A percentile compares a stretch with the other conserved stretches of the same genome.
Evolutionary conservation across 1,140 invertebrate species (phyloP).

Genomic region (Heterodera schachtii): DNA sequence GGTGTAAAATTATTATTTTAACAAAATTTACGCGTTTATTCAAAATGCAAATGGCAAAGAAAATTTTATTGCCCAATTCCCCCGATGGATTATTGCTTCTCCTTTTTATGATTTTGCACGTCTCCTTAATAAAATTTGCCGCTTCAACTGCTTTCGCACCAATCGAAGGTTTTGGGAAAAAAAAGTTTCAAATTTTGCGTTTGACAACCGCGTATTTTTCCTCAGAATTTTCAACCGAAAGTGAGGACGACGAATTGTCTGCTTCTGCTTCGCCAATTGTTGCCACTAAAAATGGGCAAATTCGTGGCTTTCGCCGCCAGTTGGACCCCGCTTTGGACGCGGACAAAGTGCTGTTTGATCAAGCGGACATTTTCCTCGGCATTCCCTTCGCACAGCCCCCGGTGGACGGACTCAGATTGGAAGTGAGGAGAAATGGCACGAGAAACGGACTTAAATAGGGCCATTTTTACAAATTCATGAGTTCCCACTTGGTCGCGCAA

Average conservation of each 20-base stretch:
- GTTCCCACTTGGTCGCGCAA: background rate
- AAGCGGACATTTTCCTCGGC: constrained; percentile 37
- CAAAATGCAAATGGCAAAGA: too few relatives aligned
- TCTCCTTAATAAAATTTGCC: background rate
- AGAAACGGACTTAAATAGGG: too few relatives aligned
- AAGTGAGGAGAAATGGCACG: constrained; percentile 2
- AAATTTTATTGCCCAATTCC: too few relatives aligned
- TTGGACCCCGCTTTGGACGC: background rate
- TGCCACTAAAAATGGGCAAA: background rate
- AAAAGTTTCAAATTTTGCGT: background rate
- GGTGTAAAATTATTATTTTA: too few relatives aligned
- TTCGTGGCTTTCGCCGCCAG: constrained; percentile 7
- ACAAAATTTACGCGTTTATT: too few relatives aligned
- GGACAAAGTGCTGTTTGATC: background rate
- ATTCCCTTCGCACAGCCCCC: constrained; percentile 39
- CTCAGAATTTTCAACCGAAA: background rate
- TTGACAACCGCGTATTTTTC: background rate
- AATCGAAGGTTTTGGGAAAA: background rate
- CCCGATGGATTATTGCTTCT: too few relatives aligned
- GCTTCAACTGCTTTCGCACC: background rate
- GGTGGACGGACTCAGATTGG: constrained; percentile 28
- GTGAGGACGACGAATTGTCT: background rate
- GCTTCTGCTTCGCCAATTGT: background rate
- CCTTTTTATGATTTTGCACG: background rate
- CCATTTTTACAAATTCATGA: too few relatives aligned